phyloP scores from a whole-genome alignment of 2,888 invertebrate species.

The Timema podura region DNA sequence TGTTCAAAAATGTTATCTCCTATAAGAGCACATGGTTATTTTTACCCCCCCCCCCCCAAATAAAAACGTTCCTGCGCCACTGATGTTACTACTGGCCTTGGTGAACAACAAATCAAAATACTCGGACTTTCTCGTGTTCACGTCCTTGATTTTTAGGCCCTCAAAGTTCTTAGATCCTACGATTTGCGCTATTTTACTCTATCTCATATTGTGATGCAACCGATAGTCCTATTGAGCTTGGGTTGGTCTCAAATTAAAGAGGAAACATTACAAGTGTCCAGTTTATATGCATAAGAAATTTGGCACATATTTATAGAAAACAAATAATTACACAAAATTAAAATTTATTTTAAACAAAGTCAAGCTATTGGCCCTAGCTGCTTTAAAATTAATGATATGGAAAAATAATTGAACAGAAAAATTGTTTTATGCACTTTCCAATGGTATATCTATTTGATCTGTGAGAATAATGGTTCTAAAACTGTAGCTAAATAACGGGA shows the following conservation, averaged over 20 bases:
- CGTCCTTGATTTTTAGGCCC: too few relatives aligned
- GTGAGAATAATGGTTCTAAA: background rate
- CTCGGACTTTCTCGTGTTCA: too few relatives aligned
- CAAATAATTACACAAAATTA: background rate
- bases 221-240: background rate
- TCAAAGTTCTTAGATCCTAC: too few relatives aligned
- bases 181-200: too few relatives aligned
- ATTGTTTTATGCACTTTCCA: background rate
- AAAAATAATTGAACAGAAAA: background rate
- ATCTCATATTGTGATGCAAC: background rate
- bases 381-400: background rate
- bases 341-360: background rate
- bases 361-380: background rate
- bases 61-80: too few relatives aligned
- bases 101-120: too few relatives aligned
- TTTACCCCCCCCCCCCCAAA: too few relatives aligned
- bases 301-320: background rate
- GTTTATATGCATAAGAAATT: background rate
- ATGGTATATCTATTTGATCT: background rate
- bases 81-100: too few relatives aligned
- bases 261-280: background rate
- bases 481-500: background rate
- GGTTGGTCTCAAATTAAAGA: slow-evolving; percentile 3
- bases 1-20: too few relatives aligned
- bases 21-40: too few relatives aligned